Conservation (phyloP, 2,113 vertebrate genomes). For the Cettia cetti region DNA sequence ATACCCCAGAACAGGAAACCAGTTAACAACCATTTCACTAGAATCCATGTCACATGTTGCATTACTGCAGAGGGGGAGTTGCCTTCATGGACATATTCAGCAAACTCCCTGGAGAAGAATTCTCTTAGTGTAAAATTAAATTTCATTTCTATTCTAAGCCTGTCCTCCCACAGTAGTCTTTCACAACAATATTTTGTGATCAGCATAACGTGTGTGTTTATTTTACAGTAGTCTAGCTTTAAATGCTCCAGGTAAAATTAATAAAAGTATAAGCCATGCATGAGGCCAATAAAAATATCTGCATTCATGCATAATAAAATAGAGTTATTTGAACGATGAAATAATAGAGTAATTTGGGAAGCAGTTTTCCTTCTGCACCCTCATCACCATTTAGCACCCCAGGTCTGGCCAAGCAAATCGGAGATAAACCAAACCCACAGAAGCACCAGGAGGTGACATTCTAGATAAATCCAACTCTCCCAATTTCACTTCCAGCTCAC, state of each 20-base stretch:
- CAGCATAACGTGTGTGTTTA: background rate
- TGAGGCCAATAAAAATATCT: background rate
- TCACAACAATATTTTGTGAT: background rate
- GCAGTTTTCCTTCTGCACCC: background rate
- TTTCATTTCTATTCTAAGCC: background rate
- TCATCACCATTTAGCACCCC: background rate
- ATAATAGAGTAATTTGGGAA: background rate
- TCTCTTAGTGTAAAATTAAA: background rate
- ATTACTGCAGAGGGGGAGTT: background rate
- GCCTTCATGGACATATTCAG: background rate
- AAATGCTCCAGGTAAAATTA: background rate
- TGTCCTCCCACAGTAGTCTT: background rate
- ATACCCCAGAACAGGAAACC: background rate
- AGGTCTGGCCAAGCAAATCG: background rate
- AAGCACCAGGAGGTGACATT: background rate
- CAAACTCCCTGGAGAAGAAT: background rate
- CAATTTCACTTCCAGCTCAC: background rate
- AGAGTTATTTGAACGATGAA: background rate
- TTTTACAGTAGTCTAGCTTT: background rate
- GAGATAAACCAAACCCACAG: background rate
- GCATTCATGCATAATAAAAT: background rate
- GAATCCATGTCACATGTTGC: background rate
- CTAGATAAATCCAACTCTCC: background rate
- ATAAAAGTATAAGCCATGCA: background rate
- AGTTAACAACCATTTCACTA: background rate